These are phyloP conservation scores for Schizopygopsis malacanthus DNA, from an alignment of 2,797 vertebrate genomes.

Conservation along the genomic window DNA sequence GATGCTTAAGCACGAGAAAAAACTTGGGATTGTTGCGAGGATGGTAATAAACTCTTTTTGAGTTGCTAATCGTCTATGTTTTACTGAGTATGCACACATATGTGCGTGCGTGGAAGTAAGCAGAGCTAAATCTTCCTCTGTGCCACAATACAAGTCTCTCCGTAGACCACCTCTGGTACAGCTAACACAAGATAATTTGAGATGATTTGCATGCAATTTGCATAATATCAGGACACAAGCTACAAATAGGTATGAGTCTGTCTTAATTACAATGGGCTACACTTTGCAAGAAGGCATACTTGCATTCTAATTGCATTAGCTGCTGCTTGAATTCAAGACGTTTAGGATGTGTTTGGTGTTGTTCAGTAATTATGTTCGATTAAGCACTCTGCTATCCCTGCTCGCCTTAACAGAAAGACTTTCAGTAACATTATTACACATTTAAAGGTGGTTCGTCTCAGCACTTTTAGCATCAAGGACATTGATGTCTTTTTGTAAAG, in stretches of 20 bases:
- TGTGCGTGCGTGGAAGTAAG: not conserved
- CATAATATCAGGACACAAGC: constrained; percentile 83
- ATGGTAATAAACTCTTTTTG: constrained; percentile 36
- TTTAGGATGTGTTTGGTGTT: constrained; percentile 71
- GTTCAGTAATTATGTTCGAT: constrained; percentile 74
- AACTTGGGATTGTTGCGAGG: constrained; percentile 60
- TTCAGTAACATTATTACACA: not conserved
- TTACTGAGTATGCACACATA: not conserved
- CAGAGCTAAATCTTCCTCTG: constrained; percentile 59
- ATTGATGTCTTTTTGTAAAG: not conserved
- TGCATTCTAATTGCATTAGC: constrained; percentile 80
- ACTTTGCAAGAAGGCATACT: constrained; percentile 80
- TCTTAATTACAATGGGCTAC: constrained; percentile 82
- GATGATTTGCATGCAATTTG: constrained; percentile 83
- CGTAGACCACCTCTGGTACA: constrained; percentile 72
- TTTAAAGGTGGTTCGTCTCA: not conserved
- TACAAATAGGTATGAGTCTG: constrained; percentile 84
- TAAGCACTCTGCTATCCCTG: constrained; percentile 57
- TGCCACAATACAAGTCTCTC: constrained; percentile 76
- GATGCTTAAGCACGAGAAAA: constrained; percentile 66
- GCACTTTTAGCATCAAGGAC: not conserved
- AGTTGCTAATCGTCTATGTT: not conserved
- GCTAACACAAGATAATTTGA: constrained; percentile 80
- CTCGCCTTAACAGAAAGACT: constrained; percentile 49
- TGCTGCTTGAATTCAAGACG: constrained; percentile 67